Evolutionary conservation across 2,888 invertebrate species (phyloP).

Genomic region (Ectemnius cavifrons): DNA sequence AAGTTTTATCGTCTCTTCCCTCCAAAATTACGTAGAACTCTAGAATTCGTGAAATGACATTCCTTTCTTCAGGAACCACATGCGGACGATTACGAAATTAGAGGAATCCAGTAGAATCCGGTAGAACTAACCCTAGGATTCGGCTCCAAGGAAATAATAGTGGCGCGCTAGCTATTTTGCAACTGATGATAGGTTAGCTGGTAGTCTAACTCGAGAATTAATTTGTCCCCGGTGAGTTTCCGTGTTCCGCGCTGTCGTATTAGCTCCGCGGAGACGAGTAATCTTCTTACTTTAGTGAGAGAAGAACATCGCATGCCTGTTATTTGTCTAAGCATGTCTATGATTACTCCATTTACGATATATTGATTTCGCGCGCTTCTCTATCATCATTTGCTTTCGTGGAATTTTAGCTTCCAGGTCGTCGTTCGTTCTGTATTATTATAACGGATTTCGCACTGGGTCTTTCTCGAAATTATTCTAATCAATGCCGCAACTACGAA

Average conservation of each 20-base stretch:
- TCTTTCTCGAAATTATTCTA: too few relatives aligned
- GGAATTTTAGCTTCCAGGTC: background rate
- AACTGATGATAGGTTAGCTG: conserved; percentile 50
- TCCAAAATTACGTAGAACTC: too few relatives aligned
- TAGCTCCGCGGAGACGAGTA: conserved; percentile 27
- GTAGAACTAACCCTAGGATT: conserved; percentile 25
- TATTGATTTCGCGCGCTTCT: conserved; percentile 20
- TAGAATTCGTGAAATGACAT: conserved; percentile 8
- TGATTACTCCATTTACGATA: conserved; percentile 14
- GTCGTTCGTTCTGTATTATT: too few relatives aligned
- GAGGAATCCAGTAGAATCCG: conserved; percentile 19
- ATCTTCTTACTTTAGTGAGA: background rate
- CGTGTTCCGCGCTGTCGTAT: conserved; percentile 28
- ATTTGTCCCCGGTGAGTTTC: conserved; percentile 61
- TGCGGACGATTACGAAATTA: conserved; percentile 46
- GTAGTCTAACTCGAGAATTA: conserved; percentile 64
- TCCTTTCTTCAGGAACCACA: conserved; percentile 36
- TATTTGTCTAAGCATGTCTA: conserved; percentile 39
- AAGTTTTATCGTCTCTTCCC: too few relatives aligned
- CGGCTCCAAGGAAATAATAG: conserved; percentile 66
- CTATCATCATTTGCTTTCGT: conserved; percentile 20
- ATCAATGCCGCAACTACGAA: too few relatives aligned
- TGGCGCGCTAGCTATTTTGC: conserved; percentile 20
- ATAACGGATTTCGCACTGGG: too few relatives aligned
- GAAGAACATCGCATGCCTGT: conserved; percentile 32